A percentile compares a stretch with the other conserved stretches of the same genome.
Evolutionary conservation across 2,888 invertebrate species (phyloP).

Genomic region (Andricus curvator): DNA sequence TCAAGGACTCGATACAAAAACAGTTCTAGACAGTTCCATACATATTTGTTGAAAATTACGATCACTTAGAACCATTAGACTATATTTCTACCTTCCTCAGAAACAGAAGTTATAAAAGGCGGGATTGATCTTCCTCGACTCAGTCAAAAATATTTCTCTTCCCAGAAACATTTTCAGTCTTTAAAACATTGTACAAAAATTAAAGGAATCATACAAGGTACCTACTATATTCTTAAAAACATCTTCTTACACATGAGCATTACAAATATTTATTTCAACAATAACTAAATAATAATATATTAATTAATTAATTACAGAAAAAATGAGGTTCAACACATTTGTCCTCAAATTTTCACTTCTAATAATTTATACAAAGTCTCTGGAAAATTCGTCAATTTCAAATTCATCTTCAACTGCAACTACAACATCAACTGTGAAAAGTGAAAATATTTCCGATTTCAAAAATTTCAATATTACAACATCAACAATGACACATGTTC

Average conservation of each 20-base stretch:
- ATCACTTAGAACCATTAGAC: neutral
- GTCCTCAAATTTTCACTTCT: neutral
- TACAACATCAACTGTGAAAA: neutral
- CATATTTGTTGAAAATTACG: neutral
- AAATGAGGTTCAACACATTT: neutral
- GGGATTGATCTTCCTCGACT: neutral
- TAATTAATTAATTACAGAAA: neutral
- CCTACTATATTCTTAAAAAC: neutral
- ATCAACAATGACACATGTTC: slow-evolving; percentile 41
- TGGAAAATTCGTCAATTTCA: neutral
- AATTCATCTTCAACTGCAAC: slow-evolving; percentile 27
- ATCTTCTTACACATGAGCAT: too few relatives aligned
- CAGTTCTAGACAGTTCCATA: neutral
- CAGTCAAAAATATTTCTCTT: neutral
- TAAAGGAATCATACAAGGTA: neutral
- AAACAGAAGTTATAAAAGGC: neutral
- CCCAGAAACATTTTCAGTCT: neutral
- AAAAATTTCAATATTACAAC: neutral
- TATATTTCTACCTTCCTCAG: neutral
- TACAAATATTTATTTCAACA: too few relatives aligned
- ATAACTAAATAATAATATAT: neutral
- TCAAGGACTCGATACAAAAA: neutral
- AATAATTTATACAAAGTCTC: neutral
- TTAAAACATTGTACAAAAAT: neutral
- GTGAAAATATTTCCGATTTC: neutral